Base-by-base conservation (phyloP, 2,113 vertebrate species). In the Eleginops maclovinus region DNA sequence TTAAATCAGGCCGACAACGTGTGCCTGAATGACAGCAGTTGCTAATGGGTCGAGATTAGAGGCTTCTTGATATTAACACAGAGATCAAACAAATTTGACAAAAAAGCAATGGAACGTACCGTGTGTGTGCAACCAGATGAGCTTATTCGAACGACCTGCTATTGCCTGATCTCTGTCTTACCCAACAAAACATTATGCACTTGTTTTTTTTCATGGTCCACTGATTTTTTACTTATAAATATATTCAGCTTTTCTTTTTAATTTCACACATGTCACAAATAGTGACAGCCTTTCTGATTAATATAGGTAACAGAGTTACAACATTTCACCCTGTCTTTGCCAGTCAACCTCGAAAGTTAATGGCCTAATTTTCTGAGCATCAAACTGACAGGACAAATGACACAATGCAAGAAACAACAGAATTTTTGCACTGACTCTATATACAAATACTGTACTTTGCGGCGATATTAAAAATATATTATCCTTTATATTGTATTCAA, bases 1-100 rank as follows among this genome's bases (percentile, higher is more conserved):
- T 98, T 97, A 98, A 98, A 99, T 99, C 97, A 97, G 97, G 92
- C 95, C 96, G 97, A 98, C 97, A 97, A 96, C 94, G 96, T 97
- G 97, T 97, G 96, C 97, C 96, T 98, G 97, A 98, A 99, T 98
- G 98, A 98, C 97, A 99, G 98, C 94, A 90, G 93, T 95, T 94
- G 96, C 96, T 98, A 99, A 99, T 97, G 96, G 96, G 93, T 95
- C 92, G 94, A 97, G 96, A 98, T 97, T 97, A 97, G 95, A 96
- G 95, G 95, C 94, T 96, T 93, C 95, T 96, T 96, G 95, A 96
- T 96, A 97, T 96, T 96, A 96, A 95, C 94, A 93, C 94, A 95
- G 94, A 96, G 94, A 95, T 95, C 90, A 94, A 95, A 93, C 93
- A 94, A 94, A 91, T 96, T 90, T 87, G 88, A 82, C 86, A 77